Percentiles rank a stretch among this genome's conserved stretches.
Conservation (phyloP, 92 coral and sea anemone genomes). For the Umimayanthus chanpuru region DNA sequence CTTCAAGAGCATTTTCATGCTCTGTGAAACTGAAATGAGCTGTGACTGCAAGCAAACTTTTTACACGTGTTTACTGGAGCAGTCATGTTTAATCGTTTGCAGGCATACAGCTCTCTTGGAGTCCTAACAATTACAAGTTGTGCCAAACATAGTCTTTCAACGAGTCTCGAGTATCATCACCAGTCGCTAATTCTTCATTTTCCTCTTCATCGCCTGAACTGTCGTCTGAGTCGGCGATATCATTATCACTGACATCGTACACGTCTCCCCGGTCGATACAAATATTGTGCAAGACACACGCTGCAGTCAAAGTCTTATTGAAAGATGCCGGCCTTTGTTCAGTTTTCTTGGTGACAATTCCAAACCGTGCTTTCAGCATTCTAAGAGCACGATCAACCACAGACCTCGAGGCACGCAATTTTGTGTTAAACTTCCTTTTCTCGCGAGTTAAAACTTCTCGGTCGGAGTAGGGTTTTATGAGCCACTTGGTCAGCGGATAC, state of each 20-base stretch:
- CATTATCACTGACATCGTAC: background rate
- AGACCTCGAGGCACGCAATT: background rate
- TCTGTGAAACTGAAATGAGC: too few species aligned
- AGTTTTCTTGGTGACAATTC: slow-evolving; percentile 5
- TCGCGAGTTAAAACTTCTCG: background rate
- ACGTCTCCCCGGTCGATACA: slow-evolving; percentile 23
- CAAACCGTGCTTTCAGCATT: slow-evolving; percentile 17
- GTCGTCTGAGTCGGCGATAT: background rate
- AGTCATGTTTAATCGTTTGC: too few species aligned
- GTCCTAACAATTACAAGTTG: too few species aligned
- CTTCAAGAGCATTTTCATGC: too few species aligned
- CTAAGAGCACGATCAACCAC: slow-evolving; percentile 21
- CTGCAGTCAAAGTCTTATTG: slow-evolving; percentile 6
- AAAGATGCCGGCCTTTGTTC: slow-evolving; percentile 4
- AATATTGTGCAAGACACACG: slow-evolving; percentile 25
- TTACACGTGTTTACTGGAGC: too few species aligned
- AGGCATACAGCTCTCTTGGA: too few species aligned
- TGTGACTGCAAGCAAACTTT: too few species aligned
- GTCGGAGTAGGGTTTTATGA: background rate
- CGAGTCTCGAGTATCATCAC: background rate
- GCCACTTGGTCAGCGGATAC: slow-evolving; percentile 15
- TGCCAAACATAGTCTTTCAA: background rate
- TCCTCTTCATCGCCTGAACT: background rate
- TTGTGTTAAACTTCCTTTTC: slow-evolving; percentile 28
- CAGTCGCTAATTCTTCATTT: background rate